Conservation (phyloP, 2,888 invertebrate genomes). For the Drosophila nr. perissopoda region DNA sequence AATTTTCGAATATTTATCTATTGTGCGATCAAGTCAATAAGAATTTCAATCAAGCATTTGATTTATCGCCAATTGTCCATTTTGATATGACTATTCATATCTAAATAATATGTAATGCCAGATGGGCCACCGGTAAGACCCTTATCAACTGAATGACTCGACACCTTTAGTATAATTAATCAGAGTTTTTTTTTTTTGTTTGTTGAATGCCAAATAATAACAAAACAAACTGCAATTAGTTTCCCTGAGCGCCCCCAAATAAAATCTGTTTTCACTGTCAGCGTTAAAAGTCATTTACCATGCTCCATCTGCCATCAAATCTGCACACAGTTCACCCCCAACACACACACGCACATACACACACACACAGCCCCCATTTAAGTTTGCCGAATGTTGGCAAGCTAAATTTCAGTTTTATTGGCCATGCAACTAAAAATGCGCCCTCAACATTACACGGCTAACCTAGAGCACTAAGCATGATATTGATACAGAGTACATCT, state of each 20-base stretch:
- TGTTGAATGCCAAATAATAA: constrained; percentile 1
- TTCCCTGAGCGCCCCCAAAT: constrained; percentile 29
- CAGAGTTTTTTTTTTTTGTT: constrained; percentile 14
- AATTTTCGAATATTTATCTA: constrained; percentile 21
- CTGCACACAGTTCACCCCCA: neutral
- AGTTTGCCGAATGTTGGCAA: constrained; percentile 49
- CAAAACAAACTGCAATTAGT: constrained; percentile 63
- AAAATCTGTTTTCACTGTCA: constrained; percentile 51
- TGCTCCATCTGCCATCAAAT: constrained; percentile 3
- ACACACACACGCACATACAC: neutral
- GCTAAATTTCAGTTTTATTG: constrained; percentile 37
- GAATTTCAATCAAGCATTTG: constrained; percentile 3
- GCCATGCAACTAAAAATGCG: constrained; percentile 34
- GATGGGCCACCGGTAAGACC: constrained; percentile 5
- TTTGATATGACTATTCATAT: constrained; percentile 34
- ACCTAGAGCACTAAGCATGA: constrained; percentile 7
- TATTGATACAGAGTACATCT: constrained; percentile 31
- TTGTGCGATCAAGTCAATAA: neutral
- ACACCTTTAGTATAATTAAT: constrained; percentile 45
- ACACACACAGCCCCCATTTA: neutral
- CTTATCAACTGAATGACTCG: constrained; percentile 38
- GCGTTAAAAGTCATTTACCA: constrained; percentile 61
- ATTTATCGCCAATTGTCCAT: neutral
- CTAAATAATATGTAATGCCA: constrained; percentile 19
- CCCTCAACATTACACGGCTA: constrained; percentile 48